These are phyloP conservation scores for Ichneumoninae sp. DNA, from an alignment of 2,888 invertebrate species.

Conservation along the genomic window DNA sequence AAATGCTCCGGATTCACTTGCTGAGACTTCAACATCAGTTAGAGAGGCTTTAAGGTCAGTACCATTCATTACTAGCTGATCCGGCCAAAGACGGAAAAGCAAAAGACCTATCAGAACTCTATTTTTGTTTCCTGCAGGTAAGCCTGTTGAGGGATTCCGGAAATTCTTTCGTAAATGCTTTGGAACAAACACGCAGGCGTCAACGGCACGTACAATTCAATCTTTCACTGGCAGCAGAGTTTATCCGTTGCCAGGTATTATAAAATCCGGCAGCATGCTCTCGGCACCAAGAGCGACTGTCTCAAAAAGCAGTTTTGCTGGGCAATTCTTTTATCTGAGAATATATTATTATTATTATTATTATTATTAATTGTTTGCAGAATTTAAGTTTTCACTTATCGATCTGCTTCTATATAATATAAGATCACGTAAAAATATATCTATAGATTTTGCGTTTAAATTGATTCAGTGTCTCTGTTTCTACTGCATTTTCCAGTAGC, in stretches of 20 bases:
- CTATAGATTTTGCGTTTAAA: too few relatives aligned
- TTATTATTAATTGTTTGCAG: too few relatives aligned
- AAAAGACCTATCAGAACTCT: slow-evolving; percentile 54
- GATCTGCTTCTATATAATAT: too few relatives aligned
- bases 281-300: slow-evolving; percentile 56
- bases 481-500: too few relatives aligned
- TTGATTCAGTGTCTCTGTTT: too few relatives aligned
- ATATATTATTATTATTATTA: not conserved
- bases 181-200: not conserved
- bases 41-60: too few relatives aligned
- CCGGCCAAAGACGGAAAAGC: too few relatives aligned
- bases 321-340: slow-evolving; percentile 61
- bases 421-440: too few relatives aligned
- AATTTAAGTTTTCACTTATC: too few relatives aligned
- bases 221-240: slow-evolving; percentile 78
- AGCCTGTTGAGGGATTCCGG: not conserved
- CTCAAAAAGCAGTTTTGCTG: slow-evolving; percentile 61
- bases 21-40: too few relatives aligned
- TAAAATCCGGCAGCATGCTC: slow-evolving; percentile 75
- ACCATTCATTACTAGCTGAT: too few relatives aligned
- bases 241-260: slow-evolving; percentile 78
- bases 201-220: slow-evolving; percentile 36
- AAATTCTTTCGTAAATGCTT: not conserved
- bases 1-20: too few relatives aligned
- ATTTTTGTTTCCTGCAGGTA: slow-evolving; percentile 74